phyloP scores from a whole-genome alignment of 1,140 invertebrate genomes.

The Atta cephalotes region DNA sequence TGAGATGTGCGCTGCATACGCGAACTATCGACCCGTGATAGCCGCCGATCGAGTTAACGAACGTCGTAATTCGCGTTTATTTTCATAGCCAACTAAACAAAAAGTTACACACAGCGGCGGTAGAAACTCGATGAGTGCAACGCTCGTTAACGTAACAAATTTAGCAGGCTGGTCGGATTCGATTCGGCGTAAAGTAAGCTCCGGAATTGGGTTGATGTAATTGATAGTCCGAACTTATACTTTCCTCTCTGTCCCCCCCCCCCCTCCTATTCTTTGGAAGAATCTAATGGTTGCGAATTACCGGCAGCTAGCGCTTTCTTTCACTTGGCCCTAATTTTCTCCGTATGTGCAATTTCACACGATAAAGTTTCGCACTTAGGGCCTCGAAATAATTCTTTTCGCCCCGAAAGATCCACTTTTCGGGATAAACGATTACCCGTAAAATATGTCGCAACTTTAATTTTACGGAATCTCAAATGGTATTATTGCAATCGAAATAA shows the following conservation, averaged over 20 bases:
- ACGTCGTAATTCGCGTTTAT: conserved; percentile 47
- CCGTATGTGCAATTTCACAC: conserved; percentile 74
- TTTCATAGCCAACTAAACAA: conserved; percentile 49
- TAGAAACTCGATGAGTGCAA: conserved; percentile 22
- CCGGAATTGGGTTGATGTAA: conserved; percentile 65
- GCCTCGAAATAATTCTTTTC: conserved; percentile 33
- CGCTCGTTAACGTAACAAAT: conserved; percentile 62
- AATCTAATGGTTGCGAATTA: conserved; percentile 70
- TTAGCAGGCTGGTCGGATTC: conserved; percentile 48
- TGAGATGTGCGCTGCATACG: conserved; percentile 38
- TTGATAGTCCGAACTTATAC: conserved; percentile 70
- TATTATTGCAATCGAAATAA: background rate
- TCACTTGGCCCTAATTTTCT: conserved; percentile 67
- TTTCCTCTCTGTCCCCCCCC: background rate
- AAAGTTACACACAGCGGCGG: conserved; percentile 36
- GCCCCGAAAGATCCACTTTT: conserved; percentile 26
- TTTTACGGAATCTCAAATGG: background rate
- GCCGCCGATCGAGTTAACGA: conserved; percentile 52
- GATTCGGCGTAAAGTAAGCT: conserved; percentile 63
- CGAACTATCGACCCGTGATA: conserved; percentile 45
- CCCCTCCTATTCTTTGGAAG: background rate
- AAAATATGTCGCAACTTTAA: conserved; percentile 21
- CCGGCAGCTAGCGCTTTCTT: conserved; percentile 3
- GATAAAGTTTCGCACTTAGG: conserved; percentile 70
- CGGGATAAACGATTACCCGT: conserved; percentile 26